A percentile compares a stretch with the other conserved stretches of the same genome.
Evolutionary conservation across 2,797 vertebrate species (phyloP).

Genomic region (Spinus pinus): DNA sequence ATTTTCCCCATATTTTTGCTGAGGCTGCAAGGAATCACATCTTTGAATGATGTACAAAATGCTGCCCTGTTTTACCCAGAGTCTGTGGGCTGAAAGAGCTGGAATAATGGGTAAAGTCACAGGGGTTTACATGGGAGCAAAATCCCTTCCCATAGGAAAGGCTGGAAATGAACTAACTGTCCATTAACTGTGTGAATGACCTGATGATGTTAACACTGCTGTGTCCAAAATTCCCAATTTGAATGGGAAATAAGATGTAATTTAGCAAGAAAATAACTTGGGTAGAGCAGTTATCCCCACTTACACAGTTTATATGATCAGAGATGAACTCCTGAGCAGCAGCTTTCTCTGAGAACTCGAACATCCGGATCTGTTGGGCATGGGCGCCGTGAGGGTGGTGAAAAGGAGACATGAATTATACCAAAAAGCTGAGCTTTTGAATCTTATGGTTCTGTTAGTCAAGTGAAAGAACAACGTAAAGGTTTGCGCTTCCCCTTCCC

Average conservation of each 20-base stretch:
- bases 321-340: conserved; percentile 79
- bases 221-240: background rate
- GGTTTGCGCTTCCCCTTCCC: background rate
- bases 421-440: background rate
- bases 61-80: background rate
- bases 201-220: rapidly evolving
- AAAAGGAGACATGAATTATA: background rate
- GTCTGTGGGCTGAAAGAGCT: background rate
- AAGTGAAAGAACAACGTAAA: background rate
- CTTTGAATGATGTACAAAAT: background rate
- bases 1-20: background rate
- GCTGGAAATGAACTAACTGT: background rate
- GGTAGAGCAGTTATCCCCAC: conserved; percentile 47
- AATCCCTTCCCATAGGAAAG: background rate
- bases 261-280: background rate
- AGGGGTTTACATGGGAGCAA: background rate
- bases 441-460: background rate
- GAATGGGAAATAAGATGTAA: background rate
- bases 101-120: background rate
- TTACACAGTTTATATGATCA: conserved; percentile 82
- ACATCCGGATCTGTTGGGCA: conserved; percentile 80
- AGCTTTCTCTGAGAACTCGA: conserved; percentile 81
- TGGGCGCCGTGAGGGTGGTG: background rate
- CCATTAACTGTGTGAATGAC: background rate
- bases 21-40: background rate